Evolutionary conservation across 2,113 vertebrate genomes (phyloP), one percentile per base, ranked within the genome.

Genomic region (Hydropotes inermis): DNA sequence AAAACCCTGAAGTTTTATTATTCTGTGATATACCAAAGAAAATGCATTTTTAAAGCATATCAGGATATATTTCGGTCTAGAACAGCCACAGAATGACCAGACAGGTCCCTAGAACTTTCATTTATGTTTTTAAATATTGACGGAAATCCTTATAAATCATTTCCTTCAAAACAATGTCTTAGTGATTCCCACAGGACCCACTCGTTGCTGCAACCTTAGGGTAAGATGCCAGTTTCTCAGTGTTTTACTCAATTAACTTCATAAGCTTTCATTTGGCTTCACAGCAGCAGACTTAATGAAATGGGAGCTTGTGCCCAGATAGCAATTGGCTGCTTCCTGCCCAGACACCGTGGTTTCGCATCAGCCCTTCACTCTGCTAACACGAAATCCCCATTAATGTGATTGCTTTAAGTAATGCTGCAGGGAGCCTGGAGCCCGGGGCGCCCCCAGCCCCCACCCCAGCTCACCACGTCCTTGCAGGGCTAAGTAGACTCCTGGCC

Each of bases 391-490:
- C 60, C 28, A 4, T 30, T 21, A 28, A 6, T 12, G 28, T 15
- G 10, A 15, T 14, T 52, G 76, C 87, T 82, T 43, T 64, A 14
- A 36, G 57, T 13, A 27, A 23, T 1, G 13, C 36, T 14, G 4
- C 3, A 1, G 87, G 78, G 33, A 14, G 25, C 3, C 13, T 0
- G n/a, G n/a, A 33, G 7, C 33, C 79, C 0, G 0, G 50, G 70
- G 17, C 47, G 0, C 30, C 55, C 43, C 39, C 47, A 28, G 55
- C 21, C 45, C 52, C 33, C 36, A 47, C 14, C 57, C 21, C 16
- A 7, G 19, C 5, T 12, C 28, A 11, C 45, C 45, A 21, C 6
- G 15, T 17, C 81, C 87, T 81, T 57, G 60, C 33, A 14, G 7
- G 67, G 21, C 17, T 30, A 3, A 57, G 2, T 0, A n/a, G 10